Conservation (phyloP, 2,888 invertebrate species). For the Cataglyphis livida region DNA sequence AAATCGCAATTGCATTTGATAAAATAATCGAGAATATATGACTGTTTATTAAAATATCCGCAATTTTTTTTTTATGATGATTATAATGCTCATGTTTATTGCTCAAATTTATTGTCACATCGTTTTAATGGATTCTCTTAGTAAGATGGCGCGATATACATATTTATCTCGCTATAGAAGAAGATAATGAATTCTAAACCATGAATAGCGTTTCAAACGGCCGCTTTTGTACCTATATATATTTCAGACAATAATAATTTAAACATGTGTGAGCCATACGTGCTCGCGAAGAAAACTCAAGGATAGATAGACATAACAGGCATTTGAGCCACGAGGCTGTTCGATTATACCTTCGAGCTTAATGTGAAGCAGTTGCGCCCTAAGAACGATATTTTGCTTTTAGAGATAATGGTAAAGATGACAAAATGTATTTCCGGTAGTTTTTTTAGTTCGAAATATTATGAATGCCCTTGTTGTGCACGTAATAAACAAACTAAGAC, state of each 20-base stretch:
- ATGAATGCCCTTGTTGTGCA: neutral
- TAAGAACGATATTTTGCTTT: conserved; percentile 57
- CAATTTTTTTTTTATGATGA: conserved; percentile 17
- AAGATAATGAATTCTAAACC: conserved; percentile 71
- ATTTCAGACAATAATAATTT: conserved; percentile 84
- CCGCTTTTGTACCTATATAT: conserved; percentile 58
- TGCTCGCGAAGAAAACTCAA: conserved; percentile 72
- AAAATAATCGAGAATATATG: conserved; percentile 26
- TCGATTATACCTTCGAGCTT: conserved; percentile 69
- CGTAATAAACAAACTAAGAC: neutral
- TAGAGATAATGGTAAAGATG: conserved; percentile 40
- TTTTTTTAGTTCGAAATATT: conserved; percentile 3
- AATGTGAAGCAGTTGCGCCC: conserved; percentile 48
- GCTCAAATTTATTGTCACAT: conserved; percentile 70
- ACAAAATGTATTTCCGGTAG: conserved; percentile 33
- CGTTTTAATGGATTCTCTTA: conserved; percentile 78
- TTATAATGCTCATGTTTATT: conserved; percentile 35
- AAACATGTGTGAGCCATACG: conserved; percentile 84
- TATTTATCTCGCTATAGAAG: conserved; percentile 52
- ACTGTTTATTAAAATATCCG: neutral
- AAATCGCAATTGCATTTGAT: conserved; percentile 24
- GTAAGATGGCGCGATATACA: conserved; percentile 63
- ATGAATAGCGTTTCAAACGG: conserved; percentile 62
- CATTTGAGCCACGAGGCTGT: conserved; percentile 66
- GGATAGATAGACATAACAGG: conserved; percentile 81